phyloP scores from a whole-genome alignment of 2,113 vertebrate species.

The Elachura formosa region DNA sequence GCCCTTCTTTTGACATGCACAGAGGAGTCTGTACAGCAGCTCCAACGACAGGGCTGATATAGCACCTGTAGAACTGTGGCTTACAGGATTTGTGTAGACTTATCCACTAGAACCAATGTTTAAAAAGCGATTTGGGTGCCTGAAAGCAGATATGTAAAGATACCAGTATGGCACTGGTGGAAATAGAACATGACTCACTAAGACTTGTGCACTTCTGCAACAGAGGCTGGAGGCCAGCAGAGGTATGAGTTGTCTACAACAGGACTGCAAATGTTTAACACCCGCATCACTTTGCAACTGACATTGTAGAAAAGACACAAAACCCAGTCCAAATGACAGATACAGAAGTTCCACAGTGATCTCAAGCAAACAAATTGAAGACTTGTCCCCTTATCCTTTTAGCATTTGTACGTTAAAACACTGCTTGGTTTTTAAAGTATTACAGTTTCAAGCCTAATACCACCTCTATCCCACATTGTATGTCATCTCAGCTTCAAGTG shows the following conservation, averaged over 20 bases:
- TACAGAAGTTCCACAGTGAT: background rate
- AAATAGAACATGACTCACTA: background rate
- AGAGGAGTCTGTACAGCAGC: background rate
- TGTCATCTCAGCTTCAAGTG: background rate
- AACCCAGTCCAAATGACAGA: background rate
- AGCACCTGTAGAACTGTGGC: background rate
- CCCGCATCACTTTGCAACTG: background rate
- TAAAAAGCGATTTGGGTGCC: background rate
- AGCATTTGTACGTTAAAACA: background rate
- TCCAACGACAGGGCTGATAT: background rate
- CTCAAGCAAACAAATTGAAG: background rate
- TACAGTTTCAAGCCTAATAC: background rate
- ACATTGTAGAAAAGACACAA: background rate
- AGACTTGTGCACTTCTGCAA: background rate
- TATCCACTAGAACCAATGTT: background rate
- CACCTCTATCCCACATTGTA: background rate
- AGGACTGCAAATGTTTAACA: background rate
- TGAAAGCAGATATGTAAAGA: background rate
- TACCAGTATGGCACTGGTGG: background rate
- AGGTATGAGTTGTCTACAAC: background rate
- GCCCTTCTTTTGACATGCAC: background rate
- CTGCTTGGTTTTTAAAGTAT: background rate
- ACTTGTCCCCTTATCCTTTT: background rate
- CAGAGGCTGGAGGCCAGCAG: background rate
- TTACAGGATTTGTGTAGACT: background rate